phyloP scores from a whole-genome alignment of 2,888 invertebrate species.

The Himalopsyche japonica region DNA sequence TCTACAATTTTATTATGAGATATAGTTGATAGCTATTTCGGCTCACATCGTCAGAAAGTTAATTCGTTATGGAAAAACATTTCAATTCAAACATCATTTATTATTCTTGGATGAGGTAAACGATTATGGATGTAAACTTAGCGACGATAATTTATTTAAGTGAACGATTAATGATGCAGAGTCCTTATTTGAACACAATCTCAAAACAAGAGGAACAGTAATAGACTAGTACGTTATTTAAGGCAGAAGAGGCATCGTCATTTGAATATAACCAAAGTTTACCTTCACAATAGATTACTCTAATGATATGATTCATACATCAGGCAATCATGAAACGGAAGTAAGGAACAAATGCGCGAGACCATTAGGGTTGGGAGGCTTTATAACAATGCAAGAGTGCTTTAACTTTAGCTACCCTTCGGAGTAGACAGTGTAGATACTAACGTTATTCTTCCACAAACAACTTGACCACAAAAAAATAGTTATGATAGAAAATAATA shows the following conservation, averaged over 20 bases:
- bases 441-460: too few species aligned
- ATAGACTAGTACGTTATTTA: not conserved
- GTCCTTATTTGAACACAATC: not conserved
- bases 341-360: conserved; percentile 30
- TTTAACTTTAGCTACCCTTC: conserved; percentile 3
- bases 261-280: conserved; percentile 27
- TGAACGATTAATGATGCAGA: not conserved
- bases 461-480: too few species aligned
- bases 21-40: too few species aligned
- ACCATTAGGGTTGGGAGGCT: conserved; percentile 23
- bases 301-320: conserved; percentile 29
- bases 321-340: conserved; percentile 26
- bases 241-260: not conserved
- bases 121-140: too few species aligned
- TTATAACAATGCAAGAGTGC: conserved; percentile 19
- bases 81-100: too few species aligned
- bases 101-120: too few species aligned
- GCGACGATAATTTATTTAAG: not conserved
- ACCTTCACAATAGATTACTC: conserved; percentile 33
- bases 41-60: too few species aligned
- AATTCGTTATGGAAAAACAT: too few species aligned
- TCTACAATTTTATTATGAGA: too few species aligned
- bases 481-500: too few species aligned
- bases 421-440: not conserved
- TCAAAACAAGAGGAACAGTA: not conserved